Conservation (phyloP, 2,113 vertebrate genomes). For the Poecilia latipinna region DNA sequence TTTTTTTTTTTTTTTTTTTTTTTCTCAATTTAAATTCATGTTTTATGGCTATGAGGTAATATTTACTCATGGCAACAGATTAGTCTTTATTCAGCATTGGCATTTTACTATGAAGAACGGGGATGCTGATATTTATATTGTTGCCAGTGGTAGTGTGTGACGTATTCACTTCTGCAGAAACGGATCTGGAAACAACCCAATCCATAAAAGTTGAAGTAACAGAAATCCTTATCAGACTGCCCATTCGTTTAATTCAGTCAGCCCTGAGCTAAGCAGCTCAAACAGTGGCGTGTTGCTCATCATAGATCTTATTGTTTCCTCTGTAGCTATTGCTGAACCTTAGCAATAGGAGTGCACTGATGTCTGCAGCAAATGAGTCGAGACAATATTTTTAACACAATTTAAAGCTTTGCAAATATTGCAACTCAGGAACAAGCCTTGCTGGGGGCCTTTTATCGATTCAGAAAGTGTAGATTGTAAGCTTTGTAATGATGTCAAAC, state of each 20-base stretch:
- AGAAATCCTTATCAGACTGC: not conserved
- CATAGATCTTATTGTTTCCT: not conserved
- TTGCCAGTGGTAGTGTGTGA: not conserved
- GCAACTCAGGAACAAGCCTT: too few species aligned
- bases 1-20: constrained; percentile 11
- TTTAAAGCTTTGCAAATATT: too few species aligned
- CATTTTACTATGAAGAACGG: not conserved
- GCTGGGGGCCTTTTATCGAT: too few species aligned
- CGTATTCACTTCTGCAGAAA: not conserved
- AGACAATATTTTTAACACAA: too few species aligned
- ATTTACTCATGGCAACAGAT: constrained; percentile 9
- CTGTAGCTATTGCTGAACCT: too few species aligned
- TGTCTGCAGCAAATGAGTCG: too few species aligned
- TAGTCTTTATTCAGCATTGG: not conserved
- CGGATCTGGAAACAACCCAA: not conserved
- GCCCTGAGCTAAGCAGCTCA: too few species aligned
- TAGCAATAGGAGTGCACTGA: too few species aligned
- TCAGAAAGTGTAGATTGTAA: too few species aligned
- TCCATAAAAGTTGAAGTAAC: not conserved
- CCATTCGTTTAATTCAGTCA: too few species aligned
- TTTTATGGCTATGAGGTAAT: not conserved
- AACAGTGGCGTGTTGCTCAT: not conserved
- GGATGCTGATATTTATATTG: not conserved
- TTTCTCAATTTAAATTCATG: not conserved
- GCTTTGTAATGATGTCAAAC: too few species aligned